A percentile compares a stretch with the other conserved stretches of the same genome.
phyloP scores from a whole-genome alignment of 1,140 invertebrate genomes.

The Yoshiicerus persimilis region DNA sequence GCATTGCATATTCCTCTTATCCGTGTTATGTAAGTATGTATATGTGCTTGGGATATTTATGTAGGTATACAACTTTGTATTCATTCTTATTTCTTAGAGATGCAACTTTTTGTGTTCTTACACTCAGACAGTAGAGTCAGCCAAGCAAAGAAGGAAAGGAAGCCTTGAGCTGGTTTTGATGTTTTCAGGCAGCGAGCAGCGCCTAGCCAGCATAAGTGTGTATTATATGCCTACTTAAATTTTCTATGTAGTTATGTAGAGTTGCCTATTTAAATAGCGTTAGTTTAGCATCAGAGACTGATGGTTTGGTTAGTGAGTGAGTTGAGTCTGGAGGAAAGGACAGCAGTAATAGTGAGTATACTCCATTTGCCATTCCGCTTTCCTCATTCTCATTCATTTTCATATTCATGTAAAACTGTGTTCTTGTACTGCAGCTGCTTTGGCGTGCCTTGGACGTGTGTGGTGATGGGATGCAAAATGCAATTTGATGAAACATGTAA shows the following conservation, averaged over 20 bases:
- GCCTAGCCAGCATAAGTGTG: not conserved
- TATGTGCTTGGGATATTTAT: not conserved
- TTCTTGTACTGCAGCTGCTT: conserved; percentile 3
- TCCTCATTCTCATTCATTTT: conserved; percentile 12
- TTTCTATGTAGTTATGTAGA: not conserved
- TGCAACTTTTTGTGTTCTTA: not conserved
- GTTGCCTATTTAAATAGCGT: not conserved
- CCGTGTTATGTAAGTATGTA: not conserved
- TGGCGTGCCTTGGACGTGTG: not conserved
- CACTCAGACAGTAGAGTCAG: not conserved
- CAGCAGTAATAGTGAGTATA: not conserved
- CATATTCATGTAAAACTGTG: conserved; percentile 15
- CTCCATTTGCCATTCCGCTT: not conserved
- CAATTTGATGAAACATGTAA: conserved; percentile 21
- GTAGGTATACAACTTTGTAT: not conserved
- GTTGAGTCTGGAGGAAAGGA: not conserved
- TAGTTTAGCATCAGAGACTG: not conserved
- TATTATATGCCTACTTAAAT: not conserved
- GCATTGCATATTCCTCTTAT: not conserved
- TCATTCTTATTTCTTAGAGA: not conserved
- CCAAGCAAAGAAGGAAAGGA: not conserved
- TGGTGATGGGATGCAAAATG: conserved; percentile 12
- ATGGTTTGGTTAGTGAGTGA: not conserved
- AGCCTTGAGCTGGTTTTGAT: not conserved
- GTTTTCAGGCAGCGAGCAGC: not conserved